Conservation (phyloP, 2,888 invertebrate genomes). For the Schizotus pectinicornis region DNA sequence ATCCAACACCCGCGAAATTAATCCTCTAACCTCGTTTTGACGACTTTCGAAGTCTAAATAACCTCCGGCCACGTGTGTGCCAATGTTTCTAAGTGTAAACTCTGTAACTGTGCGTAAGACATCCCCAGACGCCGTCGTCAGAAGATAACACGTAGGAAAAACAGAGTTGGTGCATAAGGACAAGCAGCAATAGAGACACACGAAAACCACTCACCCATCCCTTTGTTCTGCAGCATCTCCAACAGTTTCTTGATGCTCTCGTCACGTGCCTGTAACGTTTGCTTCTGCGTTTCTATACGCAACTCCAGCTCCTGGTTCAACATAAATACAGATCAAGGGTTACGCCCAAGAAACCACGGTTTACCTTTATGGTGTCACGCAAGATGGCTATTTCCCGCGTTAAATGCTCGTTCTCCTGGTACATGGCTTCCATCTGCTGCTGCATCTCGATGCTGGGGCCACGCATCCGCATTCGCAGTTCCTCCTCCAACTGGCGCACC, state of each 20-base stretch:
- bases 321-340: conserved; percentile 1
- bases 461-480: conserved; percentile 84
- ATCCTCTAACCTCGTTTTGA: conserved; percentile 40
- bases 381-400: conserved; percentile 91
- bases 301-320: conserved; percentile 86
- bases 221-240: conserved; percentile 98
- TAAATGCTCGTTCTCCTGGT: conserved; percentile 92
- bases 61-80: conserved; percentile 39
- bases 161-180: conserved; percentile 31
- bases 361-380: conserved; percentile 90
- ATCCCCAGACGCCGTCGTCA: conserved; percentile 44
- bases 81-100: conserved; percentile 30
- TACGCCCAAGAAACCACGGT: background rate
- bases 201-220: conserved; percentile 79
- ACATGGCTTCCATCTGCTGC: conserved; percentile 90
- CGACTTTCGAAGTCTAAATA: conserved; percentile 37
- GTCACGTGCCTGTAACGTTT: conserved; percentile 94
- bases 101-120: conserved; percentile 52
- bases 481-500: conserved; percentile 92
- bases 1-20: conserved; percentile 55
- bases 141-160: conserved; percentile 21
- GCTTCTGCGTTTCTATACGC: conserved; percentile 97
- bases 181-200: conserved; percentile 35
- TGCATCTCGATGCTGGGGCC: conserved; percentile 91
- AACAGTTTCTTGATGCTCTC: conserved; percentile 98